Evolutionary conservation across 92 coral and sea anemone genomes (phyloP).

Genomic region (Siderastrea radians): DNA sequence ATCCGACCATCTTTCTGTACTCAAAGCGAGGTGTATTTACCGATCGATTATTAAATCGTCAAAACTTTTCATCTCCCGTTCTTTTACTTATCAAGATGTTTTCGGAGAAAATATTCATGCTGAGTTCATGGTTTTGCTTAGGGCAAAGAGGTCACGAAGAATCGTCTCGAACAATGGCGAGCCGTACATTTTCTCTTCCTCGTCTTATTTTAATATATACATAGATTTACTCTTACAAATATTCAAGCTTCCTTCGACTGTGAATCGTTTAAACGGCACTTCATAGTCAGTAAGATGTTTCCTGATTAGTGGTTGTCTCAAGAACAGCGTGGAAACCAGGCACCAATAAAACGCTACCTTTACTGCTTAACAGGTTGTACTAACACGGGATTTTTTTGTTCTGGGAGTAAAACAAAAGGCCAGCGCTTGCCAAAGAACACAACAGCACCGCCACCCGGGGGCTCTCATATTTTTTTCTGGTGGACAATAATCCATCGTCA

Average conservation of each 20-base stretch:
- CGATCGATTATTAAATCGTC: conserved; percentile 23
- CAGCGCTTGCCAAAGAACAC: conserved; percentile 53
- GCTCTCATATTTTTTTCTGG: conserved; percentile 14
- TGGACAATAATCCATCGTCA: conserved; percentile 19
- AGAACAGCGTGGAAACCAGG: conserved; percentile 24
- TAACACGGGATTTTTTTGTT: conserved; percentile 46
- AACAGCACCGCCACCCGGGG: conserved; percentile 41
- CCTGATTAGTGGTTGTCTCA: conserved; percentile 1
- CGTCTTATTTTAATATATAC: conserved; percentile 23
- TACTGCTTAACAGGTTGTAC: conserved; percentile 37
- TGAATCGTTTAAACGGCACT: conserved; percentile 21
- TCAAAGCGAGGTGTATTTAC: conserved; percentile 28
- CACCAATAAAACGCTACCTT: conserved; percentile 18
- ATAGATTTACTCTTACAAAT: conserved; percentile 22
- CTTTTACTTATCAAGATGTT: conserved; percentile 19
- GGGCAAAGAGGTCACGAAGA: conserved; percentile 45
- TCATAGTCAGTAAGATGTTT: not conserved
- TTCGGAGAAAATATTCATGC: conserved; percentile 40
- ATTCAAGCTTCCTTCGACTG: conserved; percentile 15
- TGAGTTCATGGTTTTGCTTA: conserved; percentile 25
- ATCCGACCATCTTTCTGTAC: conserved; percentile 3
- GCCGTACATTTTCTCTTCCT: conserved; percentile 14
- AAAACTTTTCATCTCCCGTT: conserved; percentile 3
- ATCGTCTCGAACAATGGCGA: conserved; percentile 30
- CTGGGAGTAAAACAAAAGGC: conserved; percentile 35